Conservation (phyloP, 1,140 invertebrate species). For the Conus ventricosus region DNA sequence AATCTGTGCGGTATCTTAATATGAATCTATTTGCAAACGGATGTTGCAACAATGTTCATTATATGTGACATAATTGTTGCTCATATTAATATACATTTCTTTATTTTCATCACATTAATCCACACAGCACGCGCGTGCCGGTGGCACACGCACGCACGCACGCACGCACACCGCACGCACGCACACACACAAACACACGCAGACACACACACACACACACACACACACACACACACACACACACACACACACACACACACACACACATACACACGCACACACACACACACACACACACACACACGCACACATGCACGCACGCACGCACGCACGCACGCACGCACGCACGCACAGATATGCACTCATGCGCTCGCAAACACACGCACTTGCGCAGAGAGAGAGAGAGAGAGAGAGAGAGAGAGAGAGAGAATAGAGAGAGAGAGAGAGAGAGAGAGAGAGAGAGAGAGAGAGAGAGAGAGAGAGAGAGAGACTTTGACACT, state of each 20-base stretch:
- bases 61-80: not conserved
- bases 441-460: not conserved
- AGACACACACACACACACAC: too few species aligned
- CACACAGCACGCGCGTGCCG: not conserved
- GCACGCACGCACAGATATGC: not conserved
- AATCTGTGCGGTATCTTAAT: too few species aligned
- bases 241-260: not conserved
- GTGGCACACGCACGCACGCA: too few species aligned
- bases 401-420: not conserved
- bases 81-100: not conserved
- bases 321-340: not conserved
- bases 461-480: not conserved
- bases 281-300: conserved; percentile 19
- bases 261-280: not conserved
- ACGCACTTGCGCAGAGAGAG: conserved; percentile 3
- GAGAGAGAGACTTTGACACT: not conserved
- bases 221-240: too few species aligned
- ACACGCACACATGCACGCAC: not conserved
- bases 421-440: not conserved
- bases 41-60: not conserved
- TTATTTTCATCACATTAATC: not conserved
- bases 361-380: not conserved
- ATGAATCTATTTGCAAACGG: too few species aligned
- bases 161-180: too few species aligned
- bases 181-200: too few species aligned